A percentile compares a stretch with the other conserved stretches of the same genome.
Conservation (phyloP, 2,888 invertebrate species). For the Vesta saturnalis region DNA sequence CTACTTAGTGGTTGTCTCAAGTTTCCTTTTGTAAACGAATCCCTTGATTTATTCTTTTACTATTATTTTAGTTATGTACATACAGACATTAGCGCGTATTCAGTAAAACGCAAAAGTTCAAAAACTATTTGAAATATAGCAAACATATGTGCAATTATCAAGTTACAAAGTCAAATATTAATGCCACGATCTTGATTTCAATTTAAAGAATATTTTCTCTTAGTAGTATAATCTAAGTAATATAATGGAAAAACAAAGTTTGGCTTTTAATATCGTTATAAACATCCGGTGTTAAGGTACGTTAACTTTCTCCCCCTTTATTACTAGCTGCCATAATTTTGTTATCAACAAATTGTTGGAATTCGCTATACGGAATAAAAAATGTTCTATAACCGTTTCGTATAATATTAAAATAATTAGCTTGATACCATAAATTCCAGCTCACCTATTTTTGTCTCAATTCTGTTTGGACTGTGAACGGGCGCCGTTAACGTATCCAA, state of each 20-base stretch:
- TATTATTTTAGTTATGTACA: neutral
- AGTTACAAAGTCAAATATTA: neutral
- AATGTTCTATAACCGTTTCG: neutral
- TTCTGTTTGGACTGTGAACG: constrained; percentile 25
- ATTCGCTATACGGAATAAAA: neutral
- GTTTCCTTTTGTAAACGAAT: constrained; percentile 5
- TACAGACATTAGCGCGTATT: too few species aligned
- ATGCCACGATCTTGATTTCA: neutral
- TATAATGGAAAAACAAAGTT: neutral
- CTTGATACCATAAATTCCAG: constrained; percentile 37
- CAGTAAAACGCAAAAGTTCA: neutral
- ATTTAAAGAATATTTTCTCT: neutral
- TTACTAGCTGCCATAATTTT: too few species aligned
- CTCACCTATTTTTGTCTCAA: constrained; percentile 37
- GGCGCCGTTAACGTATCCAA: constrained; percentile 26
- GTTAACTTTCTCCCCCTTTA: too few species aligned
- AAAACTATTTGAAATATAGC: neutral
- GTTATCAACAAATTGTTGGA: too few species aligned
- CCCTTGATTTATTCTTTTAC: neutral
- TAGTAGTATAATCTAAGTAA: neutral
- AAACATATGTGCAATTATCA: constrained; percentile 2
- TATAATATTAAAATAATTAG: neutral
- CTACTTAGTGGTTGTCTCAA: constrained; percentile 10
- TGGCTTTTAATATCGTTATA: neutral
- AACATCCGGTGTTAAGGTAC: neutral